Percentiles rank a stretch among this genome's conserved stretches.
These are phyloP conservation scores for Ammodytes dubius DNA, from an alignment of 2,113 vertebrate species.

Conservation along the genomic window DNA sequence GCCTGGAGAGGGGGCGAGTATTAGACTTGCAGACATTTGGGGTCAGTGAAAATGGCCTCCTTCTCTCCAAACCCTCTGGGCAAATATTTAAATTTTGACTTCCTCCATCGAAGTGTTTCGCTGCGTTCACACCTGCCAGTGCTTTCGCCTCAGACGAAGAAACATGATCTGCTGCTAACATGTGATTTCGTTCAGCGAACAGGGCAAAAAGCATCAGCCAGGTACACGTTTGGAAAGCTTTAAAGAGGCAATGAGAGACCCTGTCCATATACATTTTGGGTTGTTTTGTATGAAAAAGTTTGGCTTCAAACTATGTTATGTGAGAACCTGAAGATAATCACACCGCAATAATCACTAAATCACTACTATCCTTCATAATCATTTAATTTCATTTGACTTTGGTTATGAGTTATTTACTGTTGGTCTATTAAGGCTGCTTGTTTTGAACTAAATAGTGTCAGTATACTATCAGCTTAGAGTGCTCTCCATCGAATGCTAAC, in stretches of 20 bases:
- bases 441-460: no score
- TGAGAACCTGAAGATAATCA: not conserved
- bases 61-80: constrained; percentile 22
- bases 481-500: no score
- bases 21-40: constrained; percentile 63
- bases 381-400: no score
- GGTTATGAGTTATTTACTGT: no score
- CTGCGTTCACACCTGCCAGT: constrained; percentile 80
- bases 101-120: constrained; percentile 45
- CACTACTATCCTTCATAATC: no score
- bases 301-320: not conserved
- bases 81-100: constrained; percentile 72
- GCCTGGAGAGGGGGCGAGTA: constrained; percentile 29
- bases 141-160: constrained; percentile 58
- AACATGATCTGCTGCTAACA: constrained; percentile 58
- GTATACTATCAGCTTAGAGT: no score
- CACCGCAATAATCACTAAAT: no score
- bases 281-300: not conserved
- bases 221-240: not conserved
- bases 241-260: constrained; percentile 13
- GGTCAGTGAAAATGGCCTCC: constrained; percentile 72
- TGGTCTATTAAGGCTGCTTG: no score
- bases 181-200: constrained; percentile 32
- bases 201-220: not conserved
- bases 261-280: not conserved